A percentile compares a stretch with the other conserved stretches of the same genome.
These are phyloP conservation scores for Temnothorax longispinosus DNA, from an alignment of 1,140 invertebrate species.

Conservation along the genomic window DNA sequence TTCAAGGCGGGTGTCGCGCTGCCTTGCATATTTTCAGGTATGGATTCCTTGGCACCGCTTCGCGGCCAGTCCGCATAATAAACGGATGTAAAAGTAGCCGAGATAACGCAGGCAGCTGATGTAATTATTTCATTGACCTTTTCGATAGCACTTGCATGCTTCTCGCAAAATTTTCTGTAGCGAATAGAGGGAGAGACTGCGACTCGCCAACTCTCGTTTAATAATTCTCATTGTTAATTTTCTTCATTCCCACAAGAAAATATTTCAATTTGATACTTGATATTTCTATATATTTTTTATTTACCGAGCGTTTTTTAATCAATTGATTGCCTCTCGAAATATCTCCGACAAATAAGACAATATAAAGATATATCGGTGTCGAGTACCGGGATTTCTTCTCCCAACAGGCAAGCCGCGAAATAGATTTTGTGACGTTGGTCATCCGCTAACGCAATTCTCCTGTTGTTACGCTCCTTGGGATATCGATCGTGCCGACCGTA, in stretches of 20 bases:
- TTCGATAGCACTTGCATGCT: neutral
- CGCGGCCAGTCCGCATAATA: neutral
- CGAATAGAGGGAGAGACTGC: neutral
- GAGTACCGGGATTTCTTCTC: neutral
- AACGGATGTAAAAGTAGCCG: neutral
- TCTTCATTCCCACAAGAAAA: neutral
- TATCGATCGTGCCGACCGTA: constrained; percentile 63
- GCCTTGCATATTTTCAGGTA: constrained; percentile 19
- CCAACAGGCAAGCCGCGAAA: neutral
- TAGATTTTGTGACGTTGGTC: neutral
- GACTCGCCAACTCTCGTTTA: neutral
- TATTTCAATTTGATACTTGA: neutral
- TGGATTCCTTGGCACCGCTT: constrained; percentile 13
- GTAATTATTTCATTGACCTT: neutral
- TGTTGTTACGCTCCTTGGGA: constrained; percentile 1
- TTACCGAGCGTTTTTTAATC: neutral
- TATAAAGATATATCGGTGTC: neutral
- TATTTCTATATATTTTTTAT: neutral
- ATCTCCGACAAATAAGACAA: neutral
- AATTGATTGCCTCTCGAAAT: neutral
- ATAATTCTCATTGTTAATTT: neutral
- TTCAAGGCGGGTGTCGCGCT: constrained; percentile 8
- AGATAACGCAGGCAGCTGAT: neutral
- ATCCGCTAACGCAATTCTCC: constrained; percentile 12
- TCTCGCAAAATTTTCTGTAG: neutral